Conservation (phyloP, 2,888 invertebrate genomes). For the Sarcophaga carnaria region DNA sequence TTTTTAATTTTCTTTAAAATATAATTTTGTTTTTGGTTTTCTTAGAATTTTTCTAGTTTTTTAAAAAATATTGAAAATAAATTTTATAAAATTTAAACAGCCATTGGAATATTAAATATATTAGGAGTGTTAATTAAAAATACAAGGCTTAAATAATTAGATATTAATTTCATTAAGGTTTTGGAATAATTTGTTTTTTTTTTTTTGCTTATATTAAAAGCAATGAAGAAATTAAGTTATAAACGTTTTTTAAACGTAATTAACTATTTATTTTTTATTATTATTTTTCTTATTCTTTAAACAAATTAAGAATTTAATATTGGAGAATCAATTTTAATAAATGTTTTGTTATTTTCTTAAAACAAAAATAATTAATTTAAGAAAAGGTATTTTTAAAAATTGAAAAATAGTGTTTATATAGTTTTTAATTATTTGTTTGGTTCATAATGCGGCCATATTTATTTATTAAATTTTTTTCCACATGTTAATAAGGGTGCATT, state of each 20-base stretch:
- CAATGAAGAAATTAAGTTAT: not conserved
- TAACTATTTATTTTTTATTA: no score
- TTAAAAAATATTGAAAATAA: conserved; percentile 42
- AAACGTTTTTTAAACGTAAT: no score
- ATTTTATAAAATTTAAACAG: conserved; percentile 58
- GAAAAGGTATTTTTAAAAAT: not conserved
- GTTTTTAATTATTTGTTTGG: no score
- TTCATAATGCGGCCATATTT: no score
- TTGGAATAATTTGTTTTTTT: not conserved
- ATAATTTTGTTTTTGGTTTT: conserved; percentile 14
- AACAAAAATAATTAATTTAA: not conserved
- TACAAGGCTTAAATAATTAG: conserved; percentile 12
- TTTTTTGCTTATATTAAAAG: no score
- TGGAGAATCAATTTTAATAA: no score
- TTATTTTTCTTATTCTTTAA: not conserved
- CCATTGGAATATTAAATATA: conserved; percentile 56
- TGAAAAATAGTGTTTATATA: no score
- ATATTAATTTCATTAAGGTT: not conserved
- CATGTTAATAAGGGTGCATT: conserved; percentile 18
- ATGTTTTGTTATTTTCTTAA: no score
- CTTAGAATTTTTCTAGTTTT: conserved; percentile 23
- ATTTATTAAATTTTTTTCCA: no score
- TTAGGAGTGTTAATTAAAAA: conserved; percentile 34
- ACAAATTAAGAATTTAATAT: not conserved
- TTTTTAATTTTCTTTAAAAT: not conserved